These are phyloP conservation scores for Ataeniobius toweri DNA, from an alignment of 2,797 vertebrate genomes.

Conservation along the genomic window DNA sequence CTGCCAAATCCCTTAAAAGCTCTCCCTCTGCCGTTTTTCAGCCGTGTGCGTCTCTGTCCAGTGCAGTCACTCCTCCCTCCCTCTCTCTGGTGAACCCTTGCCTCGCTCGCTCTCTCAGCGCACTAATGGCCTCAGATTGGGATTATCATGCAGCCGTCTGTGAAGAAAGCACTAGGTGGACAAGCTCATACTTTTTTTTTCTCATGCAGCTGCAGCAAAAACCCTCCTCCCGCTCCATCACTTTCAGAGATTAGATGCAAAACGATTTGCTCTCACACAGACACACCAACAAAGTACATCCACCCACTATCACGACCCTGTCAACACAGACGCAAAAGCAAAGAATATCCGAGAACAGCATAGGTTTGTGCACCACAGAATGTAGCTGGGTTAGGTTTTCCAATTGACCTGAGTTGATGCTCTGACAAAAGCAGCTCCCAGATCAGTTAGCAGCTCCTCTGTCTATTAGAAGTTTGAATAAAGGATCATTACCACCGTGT, in stretches of 20 bases:
- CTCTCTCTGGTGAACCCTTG: constrained; percentile 55
- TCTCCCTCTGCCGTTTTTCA: constrained; percentile 43
- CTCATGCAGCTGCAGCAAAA: constrained; percentile 53
- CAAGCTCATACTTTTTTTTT: constrained; percentile 47
- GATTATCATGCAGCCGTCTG: constrained; percentile 81
- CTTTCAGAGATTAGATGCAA: constrained; percentile 77
- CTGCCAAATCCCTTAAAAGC: constrained; percentile 85
- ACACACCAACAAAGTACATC: constrained; percentile 13
- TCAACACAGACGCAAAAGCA: constrained; percentile 40
- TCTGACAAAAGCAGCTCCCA: constrained; percentile 24
- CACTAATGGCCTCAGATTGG: constrained; percentile 85
- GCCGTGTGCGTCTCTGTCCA: constrained; percentile 58
- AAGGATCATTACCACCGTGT: constrained; percentile 34
- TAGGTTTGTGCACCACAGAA: constrained; percentile 31
- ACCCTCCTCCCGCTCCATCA: constrained; percentile 54
- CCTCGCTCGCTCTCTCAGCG: constrained; percentile 57
- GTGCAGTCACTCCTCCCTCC: constrained; percentile 21
- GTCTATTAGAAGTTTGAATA: constrained; percentile 43
- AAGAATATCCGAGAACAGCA: constrained; percentile 39
- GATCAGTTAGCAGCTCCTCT: constrained; percentile 58
- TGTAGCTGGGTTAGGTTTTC: constrained; percentile 57
- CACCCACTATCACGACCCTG: constrained; percentile 36
- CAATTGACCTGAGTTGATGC: constrained; percentile 59
- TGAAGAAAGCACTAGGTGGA: constrained; percentile 78
- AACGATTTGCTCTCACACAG: constrained; percentile 59